Evolutionary conservation across 2,888 invertebrate species (phyloP).

Genomic region (Morpho helenor): DNA sequence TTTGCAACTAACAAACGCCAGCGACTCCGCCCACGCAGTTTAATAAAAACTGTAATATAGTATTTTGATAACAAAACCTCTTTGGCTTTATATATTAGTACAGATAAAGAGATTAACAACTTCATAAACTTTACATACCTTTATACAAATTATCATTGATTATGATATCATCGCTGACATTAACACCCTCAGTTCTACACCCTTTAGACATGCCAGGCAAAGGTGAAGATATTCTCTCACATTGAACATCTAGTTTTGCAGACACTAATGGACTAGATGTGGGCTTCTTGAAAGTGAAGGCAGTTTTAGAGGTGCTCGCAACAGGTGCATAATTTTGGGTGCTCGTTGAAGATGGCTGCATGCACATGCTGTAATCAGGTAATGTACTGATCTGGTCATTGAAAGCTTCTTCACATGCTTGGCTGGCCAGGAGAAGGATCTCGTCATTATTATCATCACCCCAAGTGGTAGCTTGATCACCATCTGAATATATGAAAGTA

Average conservation of each 20-base stretch:
- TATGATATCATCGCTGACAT: slow-evolving; percentile 47
- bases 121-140: neutral
- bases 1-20: no score
- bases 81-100: no score
- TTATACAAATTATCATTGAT: slow-evolving; percentile 55
- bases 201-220: slow-evolving; percentile 57
- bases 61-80: no score
- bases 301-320: slow-evolving; percentile 50
- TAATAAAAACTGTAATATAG: no score
- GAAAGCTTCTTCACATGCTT: slow-evolving; percentile 65
- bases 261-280: slow-evolving; percentile 39
- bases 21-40: no score
- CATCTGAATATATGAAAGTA: slow-evolving; percentile 8
- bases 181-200: slow-evolving; percentile 31
- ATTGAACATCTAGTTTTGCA: slow-evolving; percentile 56
- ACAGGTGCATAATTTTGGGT: slow-evolving; percentile 49
- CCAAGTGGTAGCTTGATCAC: slow-evolving; percentile 44
- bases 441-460: slow-evolving; percentile 73
- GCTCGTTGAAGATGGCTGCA: slow-evolving; percentile 61
- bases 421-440: slow-evolving; percentile 67
- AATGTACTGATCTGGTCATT: slow-evolving; percentile 38
- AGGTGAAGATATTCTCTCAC: slow-evolving; percentile 59
- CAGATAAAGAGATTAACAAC: no score
- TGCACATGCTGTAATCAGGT: slow-evolving; percentile 59
- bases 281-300: slow-evolving; percentile 60